Percentiles rank a stretch among this genome's conserved stretches.
Conservation (phyloP, 2,888 invertebrate genomes). For the Oxycera nigricornis region DNA sequence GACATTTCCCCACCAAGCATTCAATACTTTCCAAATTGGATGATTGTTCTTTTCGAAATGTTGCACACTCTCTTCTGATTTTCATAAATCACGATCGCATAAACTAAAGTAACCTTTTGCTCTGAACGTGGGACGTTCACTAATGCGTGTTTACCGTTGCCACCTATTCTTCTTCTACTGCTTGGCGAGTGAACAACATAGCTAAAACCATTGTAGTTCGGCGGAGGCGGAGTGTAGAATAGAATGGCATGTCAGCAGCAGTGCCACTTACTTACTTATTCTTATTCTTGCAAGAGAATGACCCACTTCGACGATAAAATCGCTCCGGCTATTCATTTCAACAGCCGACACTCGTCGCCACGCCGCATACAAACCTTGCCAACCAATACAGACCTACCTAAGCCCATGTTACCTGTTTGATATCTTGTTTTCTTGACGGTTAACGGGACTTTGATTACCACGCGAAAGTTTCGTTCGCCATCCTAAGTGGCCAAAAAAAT, state of each 20-base stretch:
- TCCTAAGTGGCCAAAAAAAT: conserved; percentile 11
- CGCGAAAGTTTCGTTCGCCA: conserved; percentile 28
- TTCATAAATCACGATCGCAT: too few relatives aligned
- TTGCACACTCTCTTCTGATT: too few relatives aligned
- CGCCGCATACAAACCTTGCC: background rate
- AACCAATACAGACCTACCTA: background rate
- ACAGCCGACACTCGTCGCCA: background rate
- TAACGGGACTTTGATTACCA: conserved; percentile 24
- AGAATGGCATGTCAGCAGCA: background rate
- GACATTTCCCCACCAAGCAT: too few relatives aligned
- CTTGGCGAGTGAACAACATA: background rate
- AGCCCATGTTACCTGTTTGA: conserved; percentile 3
- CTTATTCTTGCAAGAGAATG: conserved; percentile 20
- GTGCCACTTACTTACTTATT: background rate
- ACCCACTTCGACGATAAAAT: conserved; percentile 14
- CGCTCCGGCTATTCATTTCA: conserved; percentile 22
- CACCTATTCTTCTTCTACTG: background rate
- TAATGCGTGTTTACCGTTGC: background rate
- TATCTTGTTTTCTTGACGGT: conserved; percentile 3
- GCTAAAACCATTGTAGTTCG: background rate
- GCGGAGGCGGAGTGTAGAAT: too few relatives aligned
- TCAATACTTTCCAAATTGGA: too few relatives aligned
- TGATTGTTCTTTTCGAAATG: too few relatives aligned
- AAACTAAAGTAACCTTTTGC: background rate
- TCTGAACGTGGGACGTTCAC: conserved; percentile 6